Evolutionary conservation across 2,888 invertebrate genomes (phyloP).

Genomic region (Frankliniella fusca): DNA sequence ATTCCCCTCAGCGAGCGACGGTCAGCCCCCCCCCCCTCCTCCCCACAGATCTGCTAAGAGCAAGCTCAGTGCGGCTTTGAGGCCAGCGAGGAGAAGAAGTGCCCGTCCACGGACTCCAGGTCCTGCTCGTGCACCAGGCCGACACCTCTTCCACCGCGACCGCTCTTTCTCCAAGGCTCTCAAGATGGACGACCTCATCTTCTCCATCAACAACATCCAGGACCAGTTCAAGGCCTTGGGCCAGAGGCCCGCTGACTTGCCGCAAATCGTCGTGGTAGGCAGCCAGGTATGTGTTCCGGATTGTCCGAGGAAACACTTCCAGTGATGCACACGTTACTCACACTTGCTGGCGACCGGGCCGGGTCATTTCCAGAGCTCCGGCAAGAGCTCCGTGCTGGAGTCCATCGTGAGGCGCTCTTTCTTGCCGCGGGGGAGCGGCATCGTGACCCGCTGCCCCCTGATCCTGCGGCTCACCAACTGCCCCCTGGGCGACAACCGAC

Average conservation of each 20-base stretch:
- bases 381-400: slow-evolving; percentile 63
- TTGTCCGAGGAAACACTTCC: no score
- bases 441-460: slow-evolving; percentile 60
- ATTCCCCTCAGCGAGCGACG: no score
- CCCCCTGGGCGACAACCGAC: slow-evolving; percentile 50
- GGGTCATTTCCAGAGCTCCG: slow-evolving; percentile 51
- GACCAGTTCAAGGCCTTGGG: slow-evolving; percentile 62
- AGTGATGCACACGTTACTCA: no score
- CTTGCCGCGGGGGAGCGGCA: slow-evolving; percentile 59
- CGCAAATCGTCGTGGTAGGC: slow-evolving; percentile 63
- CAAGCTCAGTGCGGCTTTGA: no score
- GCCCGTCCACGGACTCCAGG: no score
- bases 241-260: slow-evolving; percentile 55
- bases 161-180: no score
- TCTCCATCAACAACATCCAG: slow-evolving; percentile 61
- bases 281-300: slow-evolving; percentile 49
- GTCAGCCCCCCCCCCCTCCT: no score
- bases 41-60: no score
- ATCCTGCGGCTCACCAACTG: slow-evolving; percentile 57
- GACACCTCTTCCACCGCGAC: no score
- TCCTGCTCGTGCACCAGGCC: no score
- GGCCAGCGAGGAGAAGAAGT: no score
- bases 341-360: no score
- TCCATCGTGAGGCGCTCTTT: slow-evolving; percentile 60
- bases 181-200: slow-evolving; percentile 47